Evolutionary conservation across 1,140 invertebrate genomes (phyloP), one percentile per base, ranked within the genome.

Genomic region (Drusus annulatus): DNA sequence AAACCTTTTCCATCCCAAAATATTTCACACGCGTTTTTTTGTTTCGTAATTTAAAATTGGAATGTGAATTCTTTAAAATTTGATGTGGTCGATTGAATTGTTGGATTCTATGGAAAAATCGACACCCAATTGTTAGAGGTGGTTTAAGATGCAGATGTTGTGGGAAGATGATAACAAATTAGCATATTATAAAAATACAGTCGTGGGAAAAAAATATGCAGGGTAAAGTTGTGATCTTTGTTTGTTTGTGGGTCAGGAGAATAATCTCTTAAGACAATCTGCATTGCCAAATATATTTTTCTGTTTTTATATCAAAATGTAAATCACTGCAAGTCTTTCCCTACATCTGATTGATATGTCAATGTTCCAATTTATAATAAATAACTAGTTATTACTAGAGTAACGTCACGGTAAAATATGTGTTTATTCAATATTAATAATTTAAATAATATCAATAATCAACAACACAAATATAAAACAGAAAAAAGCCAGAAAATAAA

Each of bases 121-220:
- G 63, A 68, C 63, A 68, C 28, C 28, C 36, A 45, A 1, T 68
- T 19, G 63, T 68, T 36, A 68, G 52, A 73, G 16, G n/a, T 73
- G 52, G 15, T 51, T 16, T 7, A 54, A 19, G 36, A 56, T 73
- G 21, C 21, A 13, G 63, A 68, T 17, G 50, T 23, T 73, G 69
- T 73, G 69, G 23, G 69, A 73, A 56, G 23, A 51, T 15, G 21
- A 54, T 68, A 17, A 50, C 23, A 73, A 56, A 73, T 73, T 73
- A 52, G 69, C 69, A 73, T 73, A 73, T 51, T 13, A 73, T 45
- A 45, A 45, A 45, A 45, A 17, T 60, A 60, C 19, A 23, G 56
- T 21, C 56, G 56, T 60, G 56, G 23, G 56, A 60, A 60, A 60
- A 19, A 2, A 23, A 23, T 23, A 60, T 21, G 56, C 19, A 13